Evolutionary conservation across 2,113 vertebrate species (phyloP), one percentile per base, ranked within the genome.

Genomic region (Serilophus lunatus): DNA sequence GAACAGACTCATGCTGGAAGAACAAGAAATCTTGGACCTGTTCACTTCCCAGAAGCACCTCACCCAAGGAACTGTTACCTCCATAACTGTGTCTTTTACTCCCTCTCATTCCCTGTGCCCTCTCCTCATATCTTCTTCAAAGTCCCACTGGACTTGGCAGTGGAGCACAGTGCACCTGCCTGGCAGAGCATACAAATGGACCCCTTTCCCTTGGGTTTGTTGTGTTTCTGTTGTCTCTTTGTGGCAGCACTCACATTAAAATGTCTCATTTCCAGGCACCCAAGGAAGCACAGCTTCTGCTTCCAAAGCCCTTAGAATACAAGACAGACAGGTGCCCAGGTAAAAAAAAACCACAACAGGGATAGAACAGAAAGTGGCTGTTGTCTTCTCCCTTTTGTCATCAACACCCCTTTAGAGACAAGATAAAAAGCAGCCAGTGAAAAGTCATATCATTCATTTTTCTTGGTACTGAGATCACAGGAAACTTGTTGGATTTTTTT

Each of bases 341-440:
- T 80, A 19, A 23, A 60, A 51, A 35, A 42, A 31, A 18, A 57
- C 31, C 92, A 53, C 5, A 71, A 86, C 3, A 1, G 49, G 44
- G 36, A 38, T 18, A 93, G 74, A 79, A 89, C 2, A 2, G 81
- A 65, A 91, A 57, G 56, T 14, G 13, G 86, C 53, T 2, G 0
- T 59, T 6, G 1, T 50, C 76, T 59, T 80, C 72, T 89, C 54
- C 47, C 60, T 86, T 70, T 81, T 93, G 88, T 90, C 44, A 80
- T 71, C 61, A 63, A 77, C 36, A 25, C 9, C 12, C 12, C 38
- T 78, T 83, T 40, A 81, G 3, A 71, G 81, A 50, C 38, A 89
- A 91, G 77, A 92, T 75, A 49, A 96, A 96, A 93, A 87, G 83
- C 86, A 86, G 51, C 42, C 77, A 71, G 31, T 38, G 71, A 71